These are phyloP conservation scores for Eupithecia inturbata DNA, from an alignment of 2,888 invertebrate genomes.

Conservation along the genomic window DNA sequence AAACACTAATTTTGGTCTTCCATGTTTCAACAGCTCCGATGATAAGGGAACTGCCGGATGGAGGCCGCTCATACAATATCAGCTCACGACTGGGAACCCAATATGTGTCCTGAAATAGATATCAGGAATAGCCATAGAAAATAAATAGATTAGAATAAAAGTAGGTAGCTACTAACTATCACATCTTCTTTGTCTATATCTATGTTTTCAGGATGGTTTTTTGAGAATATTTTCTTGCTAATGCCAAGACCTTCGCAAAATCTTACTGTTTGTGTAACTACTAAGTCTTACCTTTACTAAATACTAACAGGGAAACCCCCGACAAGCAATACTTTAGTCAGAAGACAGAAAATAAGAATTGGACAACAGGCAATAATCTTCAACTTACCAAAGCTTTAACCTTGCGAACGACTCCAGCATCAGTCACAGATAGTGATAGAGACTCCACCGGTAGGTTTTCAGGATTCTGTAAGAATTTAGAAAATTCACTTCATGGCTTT, in stretches of 20 bases:
- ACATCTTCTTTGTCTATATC: not conserved
- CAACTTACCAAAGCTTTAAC: conserved; percentile 87
- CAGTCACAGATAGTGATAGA: conserved; percentile 69
- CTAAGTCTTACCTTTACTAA: not conserved
- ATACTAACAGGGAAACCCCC: conserved; percentile 31
- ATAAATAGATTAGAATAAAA: not conserved
- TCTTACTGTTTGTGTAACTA: not conserved
- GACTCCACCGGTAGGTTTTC: conserved; percentile 83
- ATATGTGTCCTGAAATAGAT: conserved; percentile 74
- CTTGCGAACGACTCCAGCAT: conserved; percentile 80
- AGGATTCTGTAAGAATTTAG: conserved; percentile 77
- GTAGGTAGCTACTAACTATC: not conserved
- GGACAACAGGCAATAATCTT: conserved; percentile 6
- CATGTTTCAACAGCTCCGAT: conserved; percentile 86
- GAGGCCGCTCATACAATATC: conserved; percentile 84
- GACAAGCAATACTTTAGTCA: conserved; percentile 13
- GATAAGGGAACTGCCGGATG: conserved; percentile 75
- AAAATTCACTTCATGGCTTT: conserved; percentile 11
- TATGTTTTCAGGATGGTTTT: not conserved
- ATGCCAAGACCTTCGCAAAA: not conserved
- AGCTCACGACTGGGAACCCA: conserved; percentile 85
- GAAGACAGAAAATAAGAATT: conserved; percentile 35
- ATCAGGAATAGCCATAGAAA: not conserved
- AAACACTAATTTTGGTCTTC: conserved; percentile 85
- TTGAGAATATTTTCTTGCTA: not conserved